phyloP scores from a whole-genome alignment of 1,140 invertebrate species.

The Neodiprion pinetum region DNA sequence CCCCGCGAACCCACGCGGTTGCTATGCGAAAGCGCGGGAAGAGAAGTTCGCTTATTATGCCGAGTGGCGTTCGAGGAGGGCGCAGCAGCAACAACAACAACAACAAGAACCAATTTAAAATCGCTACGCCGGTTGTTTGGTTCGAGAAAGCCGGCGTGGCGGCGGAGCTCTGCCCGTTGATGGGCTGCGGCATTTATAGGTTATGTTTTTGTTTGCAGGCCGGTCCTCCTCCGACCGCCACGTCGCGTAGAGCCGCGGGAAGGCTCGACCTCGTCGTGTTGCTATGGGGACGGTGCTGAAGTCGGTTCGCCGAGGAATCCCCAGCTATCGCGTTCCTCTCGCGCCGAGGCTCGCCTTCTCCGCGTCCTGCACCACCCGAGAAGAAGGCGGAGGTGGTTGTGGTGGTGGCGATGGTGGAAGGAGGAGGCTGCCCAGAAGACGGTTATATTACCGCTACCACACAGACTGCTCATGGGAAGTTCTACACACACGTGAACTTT shows the following conservation, averaged over 20 bases:
- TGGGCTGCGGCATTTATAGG: constrained; percentile 4
- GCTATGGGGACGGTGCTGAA: constrained; percentile 4
- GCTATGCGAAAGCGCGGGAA: constrained; percentile 4
- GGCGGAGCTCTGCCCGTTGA: neutral
- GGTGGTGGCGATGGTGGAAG: neutral
- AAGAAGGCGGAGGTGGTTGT: neutral
- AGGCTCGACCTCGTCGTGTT: constrained; percentile 4
- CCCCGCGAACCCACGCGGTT: neutral
- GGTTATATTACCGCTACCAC: constrained; percentile 7
- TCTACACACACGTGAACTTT: neutral
- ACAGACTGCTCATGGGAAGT: constrained; percentile 4
- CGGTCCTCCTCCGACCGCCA: neutral
- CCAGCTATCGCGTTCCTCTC: constrained; percentile 6
- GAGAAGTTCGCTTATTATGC: neutral
- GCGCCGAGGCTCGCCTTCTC: neutral
- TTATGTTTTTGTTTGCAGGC: constrained; percentile 5
- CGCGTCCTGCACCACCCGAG: neutral
- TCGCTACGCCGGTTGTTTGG: neutral
- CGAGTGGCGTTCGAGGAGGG: neutral
- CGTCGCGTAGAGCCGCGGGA: neutral
- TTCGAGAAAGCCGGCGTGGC: neutral
- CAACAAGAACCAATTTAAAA: neutral
- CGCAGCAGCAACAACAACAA: neutral
- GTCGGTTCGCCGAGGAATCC: constrained; percentile 3
- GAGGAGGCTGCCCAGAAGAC: constrained; percentile 2